phyloP scores from a whole-genome alignment of 2,797 vertebrate species.

The Amblyopsis hoosieri region DNA sequence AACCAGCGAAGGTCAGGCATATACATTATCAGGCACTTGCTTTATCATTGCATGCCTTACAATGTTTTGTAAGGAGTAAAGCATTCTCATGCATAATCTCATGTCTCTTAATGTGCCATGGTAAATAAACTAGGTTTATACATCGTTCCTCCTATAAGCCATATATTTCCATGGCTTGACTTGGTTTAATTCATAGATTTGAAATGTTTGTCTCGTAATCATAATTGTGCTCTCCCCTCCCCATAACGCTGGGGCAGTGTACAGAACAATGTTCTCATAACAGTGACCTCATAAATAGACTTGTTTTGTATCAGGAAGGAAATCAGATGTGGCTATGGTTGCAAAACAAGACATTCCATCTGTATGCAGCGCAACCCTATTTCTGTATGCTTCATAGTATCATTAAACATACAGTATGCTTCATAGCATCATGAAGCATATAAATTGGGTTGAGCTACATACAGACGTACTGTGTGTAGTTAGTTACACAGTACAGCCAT shows the following conservation, averaged over 20 bases:
- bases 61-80: not conserved
- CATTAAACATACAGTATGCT: too few relatives aligned
- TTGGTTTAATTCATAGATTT: not conserved
- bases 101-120: too few relatives aligned
- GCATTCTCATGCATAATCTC: too few relatives aligned
- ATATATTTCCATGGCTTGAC: not conserved
- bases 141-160: not conserved
- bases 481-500: too few relatives aligned
- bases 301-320: conserved; percentile 54
- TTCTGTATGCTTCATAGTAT: too few relatives aligned
- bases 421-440: too few relatives aligned
- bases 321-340: conserved; percentile 48
- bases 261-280: conserved; percentile 4
- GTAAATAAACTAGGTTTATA: not conserved
- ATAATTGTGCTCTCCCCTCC: not conserved
- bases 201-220: not conserved
- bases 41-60: not conserved
- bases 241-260: conserved; percentile 1
- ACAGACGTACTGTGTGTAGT: too few relatives aligned
- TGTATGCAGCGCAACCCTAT: too few relatives aligned
- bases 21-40: not conserved
- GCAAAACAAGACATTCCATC: conserved; percentile 1
- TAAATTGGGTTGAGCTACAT: too few relatives aligned
- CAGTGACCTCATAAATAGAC: conserved; percentile 39
- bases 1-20: conserved; percentile 61